Evolutionary conservation across 2,888 invertebrate genomes (phyloP), one percentile per base, ranked within the genome.

Genomic region (Melieria crassipennis): DNA sequence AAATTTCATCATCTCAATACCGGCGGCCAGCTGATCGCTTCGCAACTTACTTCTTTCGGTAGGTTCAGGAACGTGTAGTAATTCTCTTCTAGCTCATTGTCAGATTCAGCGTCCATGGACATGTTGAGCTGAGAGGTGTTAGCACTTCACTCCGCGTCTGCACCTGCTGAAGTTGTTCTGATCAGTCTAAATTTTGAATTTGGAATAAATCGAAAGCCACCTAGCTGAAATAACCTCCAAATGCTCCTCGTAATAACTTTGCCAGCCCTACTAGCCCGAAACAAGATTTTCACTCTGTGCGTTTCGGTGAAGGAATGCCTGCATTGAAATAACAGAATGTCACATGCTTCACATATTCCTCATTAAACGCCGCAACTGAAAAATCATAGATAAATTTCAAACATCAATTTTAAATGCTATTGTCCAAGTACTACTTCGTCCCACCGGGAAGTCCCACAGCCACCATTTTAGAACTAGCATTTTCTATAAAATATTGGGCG

Each of bases 11-110:
- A 68, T n/a, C 52, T 52, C 52, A 1, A 52, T 60, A 11, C 67
- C 67, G 67, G 60, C 60, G 13, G n/a, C 52, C 69, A 69, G 69
- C 69, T 69, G 69, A 69, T 69, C 48, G 30, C n/a, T n/a, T 7
- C 58, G 52, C 63, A 7, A 85, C 90, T 91, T 90, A 95, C 96
- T 88, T 94, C 91, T 89, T 91, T 92, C 7, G 94, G 89, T 75
- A 97, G 89, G 88, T 96, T 96, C 68, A 97, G 88, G 86, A 95
- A 92, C 74, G 94, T 92, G 86, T 97, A 97, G 87, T 92, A 96
- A 88, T 96, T 94, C 82, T 95, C 95, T 87, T 94, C 93, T 72
- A 91, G 86, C 72, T 84, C 83, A 71, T 82, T 89, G 78, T 90
- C 89, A 80, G 90, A 91, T 78, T 92, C 92, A 62, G 90, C 90